A percentile compares a stretch with the other conserved stretches of the same genome.
These are phyloP conservation scores for Pteria penguin DNA, from an alignment of 2,888 invertebrate species.

Conservation along the genomic window DNA sequence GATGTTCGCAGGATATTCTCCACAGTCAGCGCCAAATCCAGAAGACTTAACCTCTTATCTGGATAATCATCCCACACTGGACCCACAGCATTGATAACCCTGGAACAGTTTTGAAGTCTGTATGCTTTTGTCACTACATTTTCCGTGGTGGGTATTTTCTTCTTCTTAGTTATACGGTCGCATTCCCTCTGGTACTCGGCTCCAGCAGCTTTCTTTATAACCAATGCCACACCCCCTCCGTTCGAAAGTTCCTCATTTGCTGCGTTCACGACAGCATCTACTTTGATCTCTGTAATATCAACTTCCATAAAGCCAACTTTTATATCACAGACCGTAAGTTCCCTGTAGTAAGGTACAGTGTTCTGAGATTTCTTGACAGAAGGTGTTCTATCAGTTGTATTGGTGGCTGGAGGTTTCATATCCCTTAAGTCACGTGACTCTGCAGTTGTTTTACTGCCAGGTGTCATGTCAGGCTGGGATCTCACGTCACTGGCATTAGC, in stretches of 20 bases:
- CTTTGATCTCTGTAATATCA: neutral
- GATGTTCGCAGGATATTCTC: slow-evolving; percentile 46
- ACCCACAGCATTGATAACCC: slow-evolving; percentile 40
- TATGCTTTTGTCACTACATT: slow-evolving; percentile 23
- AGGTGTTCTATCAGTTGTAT: too few relatives aligned
- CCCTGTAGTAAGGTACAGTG: too few relatives aligned
- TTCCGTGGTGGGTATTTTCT: neutral
- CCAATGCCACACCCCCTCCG: slow-evolving; percentile 50
- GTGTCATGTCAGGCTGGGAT: too few relatives aligned
- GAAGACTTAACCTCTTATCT: slow-evolving; percentile 51
- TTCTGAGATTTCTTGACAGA: too few relatives aligned
- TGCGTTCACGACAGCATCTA: slow-evolving; percentile 56
- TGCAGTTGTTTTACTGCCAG: too few relatives aligned
- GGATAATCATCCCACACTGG: slow-evolving; percentile 32
- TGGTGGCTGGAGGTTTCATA: too few relatives aligned
- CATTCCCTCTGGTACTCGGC: slow-evolving; percentile 38
- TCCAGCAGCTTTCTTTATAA: slow-evolving; percentile 51
- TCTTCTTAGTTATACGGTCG: slow-evolving; percentile 2
- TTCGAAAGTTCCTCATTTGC: slow-evolving; percentile 51
- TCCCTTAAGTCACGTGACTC: too few relatives aligned
- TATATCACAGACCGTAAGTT: too few relatives aligned
- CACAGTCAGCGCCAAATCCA: slow-evolving; percentile 48
- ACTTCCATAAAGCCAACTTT: too few relatives aligned
- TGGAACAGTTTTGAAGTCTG: neutral
- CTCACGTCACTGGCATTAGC: too few relatives aligned